Base-by-base conservation (phyloP, 2,797 vertebrate species). In the Apogon hyalosoma region DNA sequence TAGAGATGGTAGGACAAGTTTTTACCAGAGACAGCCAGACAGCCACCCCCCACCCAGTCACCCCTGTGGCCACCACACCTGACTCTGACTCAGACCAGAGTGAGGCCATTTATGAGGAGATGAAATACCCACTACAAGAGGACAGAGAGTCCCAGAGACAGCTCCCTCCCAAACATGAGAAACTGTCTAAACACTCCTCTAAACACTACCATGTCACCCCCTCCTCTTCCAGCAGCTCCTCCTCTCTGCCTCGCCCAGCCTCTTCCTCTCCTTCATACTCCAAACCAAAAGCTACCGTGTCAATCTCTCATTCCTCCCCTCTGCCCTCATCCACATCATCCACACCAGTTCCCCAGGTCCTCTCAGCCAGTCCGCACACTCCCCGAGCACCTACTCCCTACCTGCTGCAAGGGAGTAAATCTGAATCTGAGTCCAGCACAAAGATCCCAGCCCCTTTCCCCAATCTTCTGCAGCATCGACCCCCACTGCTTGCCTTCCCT, bases 21-120 rank as follows among this genome's bases (percentile, higher is more conserved):
- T 96, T 92, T 90, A 95, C 90, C 59, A 89, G 91, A 86, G 95
- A 94, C 55, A 93, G 80, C 76, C 92, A 88, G 84, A 92, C 84
- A 5, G 81, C 92, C 77, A 92, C 92, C 14, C 88, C 92, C 41
- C 83, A 94, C 76, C 90, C 93, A 1, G 91, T 90, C 75, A 93
- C 94, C 3, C 88, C 89, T 0, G 93, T 92, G 28, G 88, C 92
- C 80, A 87, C 93, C 47, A 95, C 94, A 0, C 93, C 94, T 0
- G 96, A 96, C 69, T 96, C 95, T 0, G 96, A 98, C 87, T 97
- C 96, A 0, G 96, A 97, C 69, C 96, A 96, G 88, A 95, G 95
- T 1, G 96, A 97, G 89, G 96, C 96, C 52, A 98, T 98, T 62
- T 98, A 98, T 1, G 96, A 97, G 83, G 96, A 98, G 89, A 98